Percentiles rank a stretch among this genome's conserved stretches.
These are phyloP conservation scores for Cephalotes varians DNA, from an alignment of 2,888 invertebrate genomes.

Conservation along the genomic window DNA sequence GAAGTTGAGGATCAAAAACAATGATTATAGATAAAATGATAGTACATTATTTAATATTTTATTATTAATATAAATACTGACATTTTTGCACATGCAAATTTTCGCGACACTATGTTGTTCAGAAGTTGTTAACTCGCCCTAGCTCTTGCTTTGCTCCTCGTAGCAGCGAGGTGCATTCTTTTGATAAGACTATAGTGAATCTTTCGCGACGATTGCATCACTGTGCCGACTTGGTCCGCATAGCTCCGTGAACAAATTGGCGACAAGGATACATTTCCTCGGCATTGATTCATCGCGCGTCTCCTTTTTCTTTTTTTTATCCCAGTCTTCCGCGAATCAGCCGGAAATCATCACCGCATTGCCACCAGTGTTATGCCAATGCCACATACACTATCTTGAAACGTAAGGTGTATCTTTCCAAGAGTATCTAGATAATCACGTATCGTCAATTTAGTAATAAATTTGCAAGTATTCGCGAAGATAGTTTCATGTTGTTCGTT, in stretches of 20 bases:
- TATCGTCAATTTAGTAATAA: background rate
- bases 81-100: background rate
- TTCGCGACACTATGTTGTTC: background rate
- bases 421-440: constrained; percentile 19
- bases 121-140: background rate
- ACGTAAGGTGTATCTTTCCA: constrained; percentile 12
- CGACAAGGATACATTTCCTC: constrained; percentile 66
- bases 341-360: constrained; percentile 72
- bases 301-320: constrained; percentile 59
- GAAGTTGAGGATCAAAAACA: background rate
- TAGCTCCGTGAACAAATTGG: constrained; percentile 67
- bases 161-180: constrained; percentile 4
- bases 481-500: background rate
- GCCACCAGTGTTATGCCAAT: constrained; percentile 39
- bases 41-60: background rate
- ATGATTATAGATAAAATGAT: background rate
- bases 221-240: constrained; percentile 55
- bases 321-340: constrained; percentile 68
- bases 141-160: background rate
- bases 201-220: constrained; percentile 67
- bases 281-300: constrained; percentile 63
- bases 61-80: background rate
- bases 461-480: background rate
- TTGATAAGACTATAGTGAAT: constrained; percentile 51
- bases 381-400: background rate